These are phyloP conservation scores for Falcunculus frontatus DNA, from an alignment of 2,113 vertebrate species.

Conservation along the genomic window DNA sequence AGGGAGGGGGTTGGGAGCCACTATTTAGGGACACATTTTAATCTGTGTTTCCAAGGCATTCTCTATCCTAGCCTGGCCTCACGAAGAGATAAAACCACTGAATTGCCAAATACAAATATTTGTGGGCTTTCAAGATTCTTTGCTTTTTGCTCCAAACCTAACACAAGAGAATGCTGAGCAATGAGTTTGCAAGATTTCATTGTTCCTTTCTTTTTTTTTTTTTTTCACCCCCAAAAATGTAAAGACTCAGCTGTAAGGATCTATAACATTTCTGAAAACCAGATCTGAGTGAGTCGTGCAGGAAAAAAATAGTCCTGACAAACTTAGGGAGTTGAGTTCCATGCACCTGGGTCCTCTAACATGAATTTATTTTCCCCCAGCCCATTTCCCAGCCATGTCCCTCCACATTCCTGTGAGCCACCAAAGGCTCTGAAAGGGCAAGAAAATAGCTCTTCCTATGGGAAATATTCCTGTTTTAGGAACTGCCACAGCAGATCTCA, in stretches of 20 bases:
- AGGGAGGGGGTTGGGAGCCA: neutral
- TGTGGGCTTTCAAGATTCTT: conserved; percentile 53
- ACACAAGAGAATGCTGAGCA: conserved; percentile 39
- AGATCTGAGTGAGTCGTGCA: conserved; percentile 4
- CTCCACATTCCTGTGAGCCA: neutral
- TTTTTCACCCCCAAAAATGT: neutral
- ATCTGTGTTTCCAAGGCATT: conserved; percentile 40
- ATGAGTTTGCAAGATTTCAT: conserved; percentile 8
- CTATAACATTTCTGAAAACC: conserved; percentile 15
- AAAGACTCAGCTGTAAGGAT: neutral
- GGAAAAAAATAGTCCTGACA: neutral
- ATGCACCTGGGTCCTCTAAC: neutral
- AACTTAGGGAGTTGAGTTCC: neutral
- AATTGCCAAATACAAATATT: conserved; percentile 46
- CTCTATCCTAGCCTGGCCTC: conserved; percentile 4
- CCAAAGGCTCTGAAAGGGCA: neutral
- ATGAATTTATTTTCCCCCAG: neutral
- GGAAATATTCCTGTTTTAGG: neutral
- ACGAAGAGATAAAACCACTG: conserved; percentile 56
- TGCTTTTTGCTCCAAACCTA: conserved; percentile 44
- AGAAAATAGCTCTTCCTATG: neutral
- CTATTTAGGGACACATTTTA: conserved; percentile 39
- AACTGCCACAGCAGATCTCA: neutral
- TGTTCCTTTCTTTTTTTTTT: neutral
- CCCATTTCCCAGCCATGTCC: neutral